These are phyloP conservation scores for Indri indri DNA, from an alignment of 2,113 vertebrate genomes.

Conservation along the genomic window DNA sequence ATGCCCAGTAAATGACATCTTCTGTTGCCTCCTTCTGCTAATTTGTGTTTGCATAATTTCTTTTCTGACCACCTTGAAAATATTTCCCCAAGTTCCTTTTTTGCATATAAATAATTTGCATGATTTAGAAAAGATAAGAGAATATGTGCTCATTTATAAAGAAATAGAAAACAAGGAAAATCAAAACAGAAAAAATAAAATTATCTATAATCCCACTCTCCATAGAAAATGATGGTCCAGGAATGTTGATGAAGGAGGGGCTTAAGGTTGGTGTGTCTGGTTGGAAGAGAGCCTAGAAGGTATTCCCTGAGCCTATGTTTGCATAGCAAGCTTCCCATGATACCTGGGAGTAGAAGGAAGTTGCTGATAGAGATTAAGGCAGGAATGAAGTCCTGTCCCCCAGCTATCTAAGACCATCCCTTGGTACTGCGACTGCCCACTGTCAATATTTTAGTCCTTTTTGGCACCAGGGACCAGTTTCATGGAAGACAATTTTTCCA, in stretches of 20 bases:
- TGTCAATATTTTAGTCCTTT: not conserved
- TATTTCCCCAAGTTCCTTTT: not conserved
- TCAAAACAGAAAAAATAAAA: not conserved
- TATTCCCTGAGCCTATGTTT: not conserved
- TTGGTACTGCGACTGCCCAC: not conserved
- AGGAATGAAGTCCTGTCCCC: not conserved
- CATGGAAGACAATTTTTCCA: no score
- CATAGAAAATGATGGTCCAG: not conserved
- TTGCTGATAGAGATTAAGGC: not conserved
- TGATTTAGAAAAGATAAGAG: not conserved
- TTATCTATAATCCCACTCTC: not conserved
- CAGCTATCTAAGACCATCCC: not conserved
- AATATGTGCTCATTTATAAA: not conserved
- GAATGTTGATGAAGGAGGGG: not conserved
- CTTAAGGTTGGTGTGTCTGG: not conserved
- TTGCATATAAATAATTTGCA: not conserved
- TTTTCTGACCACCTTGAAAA: not conserved
- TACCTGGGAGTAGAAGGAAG: fast-evolving
- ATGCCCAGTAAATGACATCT: not conserved
- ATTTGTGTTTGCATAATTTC: not conserved
- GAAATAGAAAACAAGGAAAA: not conserved
- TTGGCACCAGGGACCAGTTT: no score
- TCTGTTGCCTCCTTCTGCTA: not conserved
- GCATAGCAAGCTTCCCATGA: not conserved
- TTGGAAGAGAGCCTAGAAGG: not conserved